These are phyloP conservation scores for Bradypus variegatus DNA, from an alignment of 2,797 vertebrate species.

Conservation along the genomic window DNA sequence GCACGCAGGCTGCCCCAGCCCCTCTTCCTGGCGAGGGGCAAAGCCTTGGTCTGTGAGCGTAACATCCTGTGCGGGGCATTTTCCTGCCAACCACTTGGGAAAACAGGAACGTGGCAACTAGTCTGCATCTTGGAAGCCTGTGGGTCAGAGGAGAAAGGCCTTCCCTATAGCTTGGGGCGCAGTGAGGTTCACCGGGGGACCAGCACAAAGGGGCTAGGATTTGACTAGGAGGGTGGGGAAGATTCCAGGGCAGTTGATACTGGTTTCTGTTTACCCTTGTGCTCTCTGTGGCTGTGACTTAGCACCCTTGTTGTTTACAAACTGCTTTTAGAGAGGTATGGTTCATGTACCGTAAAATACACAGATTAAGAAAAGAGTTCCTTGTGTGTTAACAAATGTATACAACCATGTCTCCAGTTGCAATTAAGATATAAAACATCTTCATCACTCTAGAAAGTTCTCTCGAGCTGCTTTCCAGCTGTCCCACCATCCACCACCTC, in stretches of 20 bases:
- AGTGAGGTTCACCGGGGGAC: accelerated
- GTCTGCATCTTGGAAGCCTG: accelerated
- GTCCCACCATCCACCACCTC: too few species aligned
- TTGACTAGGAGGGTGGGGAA: not conserved
- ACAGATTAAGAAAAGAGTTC: too few species aligned
- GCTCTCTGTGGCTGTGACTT: not conserved
- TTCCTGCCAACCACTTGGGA: not conserved
- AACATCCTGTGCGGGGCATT: not conserved
- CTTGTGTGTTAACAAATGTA: not conserved
- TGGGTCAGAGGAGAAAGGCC: not conserved
- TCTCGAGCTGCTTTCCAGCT: not conserved
- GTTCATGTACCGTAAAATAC: not conserved
- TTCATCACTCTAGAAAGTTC: not conserved
- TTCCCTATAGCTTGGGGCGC: accelerated
- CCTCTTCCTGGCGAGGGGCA: not conserved
- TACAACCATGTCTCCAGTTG: not conserved
- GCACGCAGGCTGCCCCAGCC: not conserved
- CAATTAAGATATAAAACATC: not conserved
- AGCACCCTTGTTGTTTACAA: not conserved
- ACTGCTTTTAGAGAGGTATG: not conserved
- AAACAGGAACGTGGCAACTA: not conserved
- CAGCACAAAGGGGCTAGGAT: not conserved
- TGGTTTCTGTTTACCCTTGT: not conserved
- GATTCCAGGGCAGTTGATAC: accelerated
- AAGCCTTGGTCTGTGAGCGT: accelerated